These are phyloP conservation scores for Sternarchorhynchus goeldii DNA, from an alignment of 2,797 vertebrate species.

Conservation along the genomic window DNA sequence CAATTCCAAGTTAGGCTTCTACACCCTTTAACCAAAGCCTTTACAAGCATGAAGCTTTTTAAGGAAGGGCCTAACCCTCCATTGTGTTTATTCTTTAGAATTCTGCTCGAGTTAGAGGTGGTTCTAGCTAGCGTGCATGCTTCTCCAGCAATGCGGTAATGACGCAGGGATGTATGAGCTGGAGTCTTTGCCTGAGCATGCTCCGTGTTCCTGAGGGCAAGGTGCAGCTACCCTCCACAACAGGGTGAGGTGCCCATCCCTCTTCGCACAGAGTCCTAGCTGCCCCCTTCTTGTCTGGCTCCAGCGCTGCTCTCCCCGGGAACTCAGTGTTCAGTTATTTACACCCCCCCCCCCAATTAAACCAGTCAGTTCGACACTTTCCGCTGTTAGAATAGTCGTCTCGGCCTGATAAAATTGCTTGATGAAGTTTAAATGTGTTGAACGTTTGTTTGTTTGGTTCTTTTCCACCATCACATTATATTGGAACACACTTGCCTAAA, in stretches of 20 bases:
- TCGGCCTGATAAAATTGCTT: not conserved
- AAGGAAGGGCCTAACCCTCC: not conserved
- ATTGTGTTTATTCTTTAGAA: not conserved
- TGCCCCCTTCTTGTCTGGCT: not conserved
- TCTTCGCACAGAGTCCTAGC: not conserved
- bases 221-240: slow-evolving; percentile 70
- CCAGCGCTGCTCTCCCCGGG: not conserved
- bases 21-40: not conserved
- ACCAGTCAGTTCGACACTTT: too few species aligned
- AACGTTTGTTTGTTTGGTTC: too few species aligned
- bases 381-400: too few species aligned
- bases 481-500: not conserved
- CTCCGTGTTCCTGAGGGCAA: slow-evolving; percentile 65
- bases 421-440: not conserved
- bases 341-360: not conserved
- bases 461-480: not conserved
- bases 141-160: not conserved
- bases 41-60: not conserved
- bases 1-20: not conserved
- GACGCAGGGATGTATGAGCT: not conserved
- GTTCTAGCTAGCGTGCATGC: not conserved
- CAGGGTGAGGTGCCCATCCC: slow-evolving; percentile 62
- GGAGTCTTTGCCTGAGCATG: slow-evolving; percentile 41
- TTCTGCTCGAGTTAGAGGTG: not conserved
- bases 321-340: not conserved